Evolutionary conservation across 2,797 vertebrate species (phyloP), one percentile per base, ranked within the genome.

Genomic region (Ibycter americanus): DNA sequence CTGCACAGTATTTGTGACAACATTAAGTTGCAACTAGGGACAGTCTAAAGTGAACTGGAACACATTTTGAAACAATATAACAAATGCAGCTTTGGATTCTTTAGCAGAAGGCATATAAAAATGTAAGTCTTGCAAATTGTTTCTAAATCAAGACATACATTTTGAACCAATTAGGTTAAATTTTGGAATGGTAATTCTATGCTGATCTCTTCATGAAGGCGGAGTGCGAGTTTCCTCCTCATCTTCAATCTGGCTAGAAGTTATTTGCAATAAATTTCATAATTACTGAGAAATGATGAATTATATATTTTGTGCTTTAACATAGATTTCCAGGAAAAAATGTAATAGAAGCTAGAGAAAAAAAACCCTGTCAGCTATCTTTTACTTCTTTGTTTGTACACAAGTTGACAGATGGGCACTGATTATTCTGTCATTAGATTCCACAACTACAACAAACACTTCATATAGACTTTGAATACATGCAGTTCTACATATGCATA

Each of bases 351-450:
- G 77, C 32, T 65, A 79, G 23, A 61, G 61, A 13, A 20, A n/a
- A 71, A 42, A 87, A 74, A 87, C 38, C 22, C 49, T 77, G 72
- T 55, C 77, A 93, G 54, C 44, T 91, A 85, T 72, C 49, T 87
- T 84, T 59, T 76, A 42, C 49, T 71, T 71, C 74, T 83, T 80
- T 94, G 52, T 92, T 85, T 96, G 96, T 52, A 91, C 52, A 89
- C 84, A 84, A 76, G 19, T 8, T 93, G 96, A 77, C 70, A 85
- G 81, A 91, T 94, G 89, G 89, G 25, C 73, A 92, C 59, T 89
- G 74, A 72, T 91, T 91, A 71, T 90, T 76, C 86, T 80, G 80
- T 67, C 94, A 97, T 92, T 87, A 92, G 88, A 89, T 93, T 56
- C 74, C 65, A 67, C 83, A 95, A 73, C 81, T 73, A 82, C 83